Evolutionary conservation across 2,888 invertebrate species (phyloP), one percentile per base, ranked within the genome.

Genomic region (Orgyia antiqua): DNA sequence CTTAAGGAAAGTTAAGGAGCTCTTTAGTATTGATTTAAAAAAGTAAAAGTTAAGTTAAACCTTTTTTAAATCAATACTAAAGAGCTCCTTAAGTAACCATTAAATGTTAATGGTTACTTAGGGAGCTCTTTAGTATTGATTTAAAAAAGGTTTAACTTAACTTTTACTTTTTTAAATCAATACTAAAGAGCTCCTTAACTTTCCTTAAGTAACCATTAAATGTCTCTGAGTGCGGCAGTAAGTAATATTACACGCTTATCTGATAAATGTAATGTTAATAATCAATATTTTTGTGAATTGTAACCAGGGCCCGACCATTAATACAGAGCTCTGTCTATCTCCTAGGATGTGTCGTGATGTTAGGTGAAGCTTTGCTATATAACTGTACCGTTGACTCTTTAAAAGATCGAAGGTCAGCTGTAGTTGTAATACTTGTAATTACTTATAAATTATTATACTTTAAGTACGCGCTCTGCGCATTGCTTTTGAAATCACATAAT

Each of bases 371-470:
- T 27, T 28, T 34, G 33, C 33, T 28, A 13, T 29, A 18, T 26
- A 37, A 12, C 29, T 31, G 37, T 23, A 27, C 21, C 10, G 13
- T 27, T 24, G 21, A 17, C 30, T 31, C 30, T 29, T 36, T 17
- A 37, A 41, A 47, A 38, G 33, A 42, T 34, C 51, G 47, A 24
- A n/a, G 38, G 47, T 44, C 47, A 44, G 42, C 25, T 32, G 17
- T 33, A 39, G 29, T 31, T 31, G 29, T 39, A 9, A 10, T 23
- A 35, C 51, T 42, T 54, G 55, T 46, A 39, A 46, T 74, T 77
- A 74, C 73, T 68, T 80, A 72, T 83, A 79, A 79, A 82, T 78
- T 79, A 75, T 74, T 74, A 78, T 82, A 75, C 62, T 52, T 66
- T 78, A 78, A 74, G 73, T 57, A 64, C 67, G 79, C 78, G 77